Conservation (phyloP, 2,113 vertebrate genomes). For the Pavo muticus region DNA sequence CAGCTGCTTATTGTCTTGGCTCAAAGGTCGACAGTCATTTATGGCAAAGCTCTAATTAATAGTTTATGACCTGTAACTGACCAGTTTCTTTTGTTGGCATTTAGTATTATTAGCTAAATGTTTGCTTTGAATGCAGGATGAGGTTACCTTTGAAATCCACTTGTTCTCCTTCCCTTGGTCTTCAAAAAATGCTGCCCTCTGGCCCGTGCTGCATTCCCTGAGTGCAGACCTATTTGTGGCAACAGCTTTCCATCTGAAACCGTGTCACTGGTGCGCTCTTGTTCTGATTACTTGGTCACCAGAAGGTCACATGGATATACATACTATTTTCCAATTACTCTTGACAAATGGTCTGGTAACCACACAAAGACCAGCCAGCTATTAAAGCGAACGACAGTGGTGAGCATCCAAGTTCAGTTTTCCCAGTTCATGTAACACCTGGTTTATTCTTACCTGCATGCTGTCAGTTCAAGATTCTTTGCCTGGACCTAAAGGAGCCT, state of each 20-base stretch:
- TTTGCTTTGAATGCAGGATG: conserved; percentile 53
- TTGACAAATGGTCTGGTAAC: background rate
- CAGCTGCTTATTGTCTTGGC: conserved; percentile 82
- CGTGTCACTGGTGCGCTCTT: background rate
- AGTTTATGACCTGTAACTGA: conserved; percentile 90
- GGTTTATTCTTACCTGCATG: background rate
- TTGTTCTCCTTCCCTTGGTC: conserved; percentile 14
- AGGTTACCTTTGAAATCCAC: background rate
- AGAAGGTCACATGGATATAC: conserved; percentile 11
- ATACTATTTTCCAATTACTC: background rate
- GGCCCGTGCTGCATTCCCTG: fast-evolving
- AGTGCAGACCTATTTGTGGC: background rate
- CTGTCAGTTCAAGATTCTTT: background rate
- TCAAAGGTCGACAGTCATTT: conserved; percentile 82
- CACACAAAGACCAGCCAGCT: background rate
- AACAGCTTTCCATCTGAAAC: background rate
- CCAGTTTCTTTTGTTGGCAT: conserved; percentile 54
- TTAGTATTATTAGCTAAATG: conserved; percentile 66
- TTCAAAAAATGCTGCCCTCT: conserved; percentile 17
- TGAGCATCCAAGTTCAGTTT: too few species aligned
- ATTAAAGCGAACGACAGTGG: background rate
- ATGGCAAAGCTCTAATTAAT: conserved; percentile 90
- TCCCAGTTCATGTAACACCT: fast-evolving
- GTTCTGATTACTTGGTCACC: conserved; percentile 23
- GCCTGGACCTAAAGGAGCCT: background rate